Evolutionary conservation across 2,888 invertebrate species (phyloP).

Genomic region (Cryptus armator): DNA sequence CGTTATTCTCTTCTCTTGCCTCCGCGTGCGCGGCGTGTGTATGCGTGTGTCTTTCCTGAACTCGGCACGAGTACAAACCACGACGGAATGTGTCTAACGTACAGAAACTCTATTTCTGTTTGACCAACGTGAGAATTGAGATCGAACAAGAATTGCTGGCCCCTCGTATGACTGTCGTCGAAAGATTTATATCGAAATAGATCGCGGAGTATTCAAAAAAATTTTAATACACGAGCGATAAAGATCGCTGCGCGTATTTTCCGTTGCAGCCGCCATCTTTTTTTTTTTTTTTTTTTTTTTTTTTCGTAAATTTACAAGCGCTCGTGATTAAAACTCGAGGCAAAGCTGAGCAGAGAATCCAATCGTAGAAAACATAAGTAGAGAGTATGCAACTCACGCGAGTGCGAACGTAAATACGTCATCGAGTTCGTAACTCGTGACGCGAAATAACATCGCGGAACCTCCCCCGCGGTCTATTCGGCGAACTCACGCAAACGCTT

Average conservation of each 20-base stretch:
- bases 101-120: constrained; percentile 68
- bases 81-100: constrained; percentile 63
- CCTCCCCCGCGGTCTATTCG: constrained; percentile 6
- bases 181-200: constrained; percentile 14
- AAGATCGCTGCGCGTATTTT: too few species aligned
- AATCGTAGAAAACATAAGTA: constrained; percentile 1
- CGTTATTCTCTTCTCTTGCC: constrained; percentile 28
- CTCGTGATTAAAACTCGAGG: too few species aligned
- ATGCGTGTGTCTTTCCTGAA: constrained; percentile 30
- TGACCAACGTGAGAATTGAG: constrained; percentile 67
- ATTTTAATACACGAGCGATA: too few species aligned
- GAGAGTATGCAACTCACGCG: background rate
- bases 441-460: constrained; percentile 14
- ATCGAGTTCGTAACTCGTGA: constrained; percentile 46
- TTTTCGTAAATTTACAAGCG: too few species aligned
- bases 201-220: background rate
- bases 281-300: too few species aligned
- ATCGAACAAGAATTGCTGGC: constrained; percentile 59
- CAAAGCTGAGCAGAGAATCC: too few species aligned
- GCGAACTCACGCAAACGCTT: constrained; percentile 36
- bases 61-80: constrained; percentile 67
- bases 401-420: constrained; percentile 48
- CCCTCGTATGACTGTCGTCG: constrained; percentile 33
- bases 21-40: constrained; percentile 2
- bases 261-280: too few species aligned